These are phyloP conservation scores for Drosophila kuntzei DNA, from an alignment of 2,888 invertebrate species.

Conservation along the genomic window DNA sequence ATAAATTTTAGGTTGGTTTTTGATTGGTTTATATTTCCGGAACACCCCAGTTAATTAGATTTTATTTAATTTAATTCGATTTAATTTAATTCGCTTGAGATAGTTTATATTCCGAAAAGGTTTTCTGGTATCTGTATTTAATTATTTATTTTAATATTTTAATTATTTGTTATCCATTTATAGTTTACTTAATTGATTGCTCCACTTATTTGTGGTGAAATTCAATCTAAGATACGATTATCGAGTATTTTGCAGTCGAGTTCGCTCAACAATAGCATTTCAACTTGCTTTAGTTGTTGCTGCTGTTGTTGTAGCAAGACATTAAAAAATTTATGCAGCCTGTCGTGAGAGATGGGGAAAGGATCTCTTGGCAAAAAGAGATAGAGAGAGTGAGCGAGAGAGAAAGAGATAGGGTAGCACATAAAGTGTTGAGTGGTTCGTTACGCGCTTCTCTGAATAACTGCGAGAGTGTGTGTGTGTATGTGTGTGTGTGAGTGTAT, in stretches of 20 bases:
- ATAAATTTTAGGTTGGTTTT: too few species aligned
- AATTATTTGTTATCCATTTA: too few species aligned
- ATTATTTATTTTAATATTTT: too few species aligned
- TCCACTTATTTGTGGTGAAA: not conserved
- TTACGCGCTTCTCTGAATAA: slow-evolving; percentile 39
- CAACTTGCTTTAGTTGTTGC: slow-evolving; percentile 3
- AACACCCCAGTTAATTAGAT: too few species aligned
- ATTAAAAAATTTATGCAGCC: slow-evolving; percentile 65
- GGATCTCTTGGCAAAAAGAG: not conserved
- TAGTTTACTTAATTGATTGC: too few species aligned
- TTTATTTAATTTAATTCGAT: too few species aligned
- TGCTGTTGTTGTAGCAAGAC: slow-evolving; percentile 37
- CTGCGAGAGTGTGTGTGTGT: slow-evolving; percentile 1
- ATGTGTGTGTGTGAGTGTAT: slow-evolving; percentile 4
- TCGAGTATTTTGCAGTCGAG: not conserved
- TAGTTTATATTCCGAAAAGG: too few species aligned
- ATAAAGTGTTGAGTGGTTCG: slow-evolving; percentile 65
- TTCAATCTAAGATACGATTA: not conserved
- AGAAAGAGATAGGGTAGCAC: slow-evolving; percentile 11
- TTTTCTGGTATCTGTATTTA: too few species aligned
- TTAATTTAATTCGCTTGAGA: too few species aligned
- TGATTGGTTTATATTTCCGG: too few species aligned
- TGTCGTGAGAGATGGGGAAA: slow-evolving; percentile 18
- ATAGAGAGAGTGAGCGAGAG: not conserved
- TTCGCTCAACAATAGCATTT: not conserved